Percentiles rank a stretch among this genome's conserved stretches.
These are phyloP conservation scores for Procavia capensis DNA, from an alignment of 2,113 vertebrate genomes.

Conservation along the genomic window DNA sequence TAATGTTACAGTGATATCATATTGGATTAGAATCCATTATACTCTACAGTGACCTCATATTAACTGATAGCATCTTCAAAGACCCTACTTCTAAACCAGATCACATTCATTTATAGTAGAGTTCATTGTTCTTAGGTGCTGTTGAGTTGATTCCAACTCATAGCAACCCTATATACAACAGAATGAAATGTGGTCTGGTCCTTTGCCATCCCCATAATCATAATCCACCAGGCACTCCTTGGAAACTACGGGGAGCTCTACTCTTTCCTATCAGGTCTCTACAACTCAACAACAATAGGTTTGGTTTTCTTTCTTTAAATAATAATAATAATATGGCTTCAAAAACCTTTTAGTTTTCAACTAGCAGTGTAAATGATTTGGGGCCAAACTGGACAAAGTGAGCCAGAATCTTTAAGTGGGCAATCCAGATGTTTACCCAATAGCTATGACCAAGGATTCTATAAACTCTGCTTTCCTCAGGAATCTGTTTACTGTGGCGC, in stretches of 20 bases:
- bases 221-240: no score
- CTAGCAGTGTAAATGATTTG: not conserved
- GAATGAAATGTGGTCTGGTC: no score
- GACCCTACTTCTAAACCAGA: not conserved
- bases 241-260: no score
- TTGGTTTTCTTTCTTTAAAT: no score
- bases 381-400: not conserved
- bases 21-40: not conserved
- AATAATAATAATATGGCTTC: not conserved
- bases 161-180: no score
- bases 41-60: not conserved
- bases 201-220: no score
- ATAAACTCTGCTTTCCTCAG: not conserved
- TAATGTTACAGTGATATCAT: not conserved
- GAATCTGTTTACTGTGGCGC: not conserved
- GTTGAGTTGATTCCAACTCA: no score
- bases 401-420: not conserved
- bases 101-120: not conserved
- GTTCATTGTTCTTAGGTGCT: no score
- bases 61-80: not conserved
- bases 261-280: no score
- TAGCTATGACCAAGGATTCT: not conserved
- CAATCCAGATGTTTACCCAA: not conserved
- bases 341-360: not conserved
- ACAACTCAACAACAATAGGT: no score